Evolutionary conservation across 2,113 vertebrate species (phyloP).

Genomic region (Origma solitaria): DNA sequence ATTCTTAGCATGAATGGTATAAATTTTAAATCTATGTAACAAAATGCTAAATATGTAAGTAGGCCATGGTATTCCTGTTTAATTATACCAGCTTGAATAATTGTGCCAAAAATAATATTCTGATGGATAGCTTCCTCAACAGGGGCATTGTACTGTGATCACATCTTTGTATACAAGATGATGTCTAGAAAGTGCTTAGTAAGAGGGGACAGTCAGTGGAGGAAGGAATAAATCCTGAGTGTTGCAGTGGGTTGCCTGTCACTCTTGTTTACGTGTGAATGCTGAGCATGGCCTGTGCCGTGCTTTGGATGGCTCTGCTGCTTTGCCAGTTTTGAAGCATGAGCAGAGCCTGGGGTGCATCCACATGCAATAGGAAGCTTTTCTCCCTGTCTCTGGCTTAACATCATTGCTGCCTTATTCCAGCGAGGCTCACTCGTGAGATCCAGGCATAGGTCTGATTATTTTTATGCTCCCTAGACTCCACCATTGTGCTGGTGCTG

Average conservation of each 20-base stretch:
- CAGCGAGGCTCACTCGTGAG: not conserved
- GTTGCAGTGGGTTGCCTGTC: not conserved
- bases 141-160: not conserved
- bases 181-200: not conserved
- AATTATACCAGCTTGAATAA: not conserved
- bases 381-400: not conserved
- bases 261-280: not conserved
- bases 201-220: not conserved
- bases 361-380: not conserved
- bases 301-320: not conserved
- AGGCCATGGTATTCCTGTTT: not conserved
- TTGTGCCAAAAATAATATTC: not conserved
- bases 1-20: not conserved
- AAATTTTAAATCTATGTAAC: not conserved
- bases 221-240: not conserved
- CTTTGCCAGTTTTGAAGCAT: not conserved
- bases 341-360: not conserved
- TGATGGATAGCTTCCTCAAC: not conserved
- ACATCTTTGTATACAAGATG: not conserved
- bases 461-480: not conserved
- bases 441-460: not conserved
- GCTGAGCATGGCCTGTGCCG: not conserved
- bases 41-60: not conserved
- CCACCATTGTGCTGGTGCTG: not conserved
- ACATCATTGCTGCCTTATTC: not conserved